Base-by-base conservation (phyloP, 2,797 vertebrate genomes). In the Apodemus agrarius region DNA sequence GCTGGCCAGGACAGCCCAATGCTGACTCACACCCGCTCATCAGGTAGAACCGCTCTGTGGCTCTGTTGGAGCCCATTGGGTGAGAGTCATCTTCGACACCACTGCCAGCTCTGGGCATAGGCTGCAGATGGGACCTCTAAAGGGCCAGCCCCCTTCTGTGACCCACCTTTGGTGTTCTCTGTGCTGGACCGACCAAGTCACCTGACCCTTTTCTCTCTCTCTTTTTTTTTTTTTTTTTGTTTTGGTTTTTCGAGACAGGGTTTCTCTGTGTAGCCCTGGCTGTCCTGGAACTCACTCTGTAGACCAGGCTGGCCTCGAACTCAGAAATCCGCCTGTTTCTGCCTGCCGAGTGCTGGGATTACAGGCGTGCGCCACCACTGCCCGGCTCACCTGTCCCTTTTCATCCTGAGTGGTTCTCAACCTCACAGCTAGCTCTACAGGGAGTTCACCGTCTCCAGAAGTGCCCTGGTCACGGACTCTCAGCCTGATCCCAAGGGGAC, bases 21-120 rank as follows among this genome's bases (percentile, higher is more conserved):
- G 59, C 92, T 96, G 97, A 98, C 93, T 97, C 97, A 96, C 75
- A 96, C 96, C 63, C 0, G 79, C 1, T 89, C 19, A 59, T 92
- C 97, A 97, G 97, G 97, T 94, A 95, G 86, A 74, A 43, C 96
- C 0, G 0, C 94, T 96, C 69, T 82, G 29, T 37, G 22, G 59
- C 59, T 82, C 91, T 19, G 1, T 49, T 26, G 31, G 43, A 80
- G 24, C 29, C 49, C 31, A 12, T 4, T 61, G 72, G 96, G 93
- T 74, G 59, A 94, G 29, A 43, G 75, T 87, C 84, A 54, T 72
- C 69, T 72, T 37, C 75, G 61, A 72, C 65, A 79, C 84, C 81
- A 83, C 69, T 61, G 40, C 43, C 26, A 2, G 80, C 37, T 24
- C 7, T 1, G 4, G 72, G 54, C 52, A 69, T 0, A 19, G 43